Evolutionary conservation across 2,113 vertebrate genomes (phyloP).

Genomic region (Thalassoma bifasciatum): DNA sequence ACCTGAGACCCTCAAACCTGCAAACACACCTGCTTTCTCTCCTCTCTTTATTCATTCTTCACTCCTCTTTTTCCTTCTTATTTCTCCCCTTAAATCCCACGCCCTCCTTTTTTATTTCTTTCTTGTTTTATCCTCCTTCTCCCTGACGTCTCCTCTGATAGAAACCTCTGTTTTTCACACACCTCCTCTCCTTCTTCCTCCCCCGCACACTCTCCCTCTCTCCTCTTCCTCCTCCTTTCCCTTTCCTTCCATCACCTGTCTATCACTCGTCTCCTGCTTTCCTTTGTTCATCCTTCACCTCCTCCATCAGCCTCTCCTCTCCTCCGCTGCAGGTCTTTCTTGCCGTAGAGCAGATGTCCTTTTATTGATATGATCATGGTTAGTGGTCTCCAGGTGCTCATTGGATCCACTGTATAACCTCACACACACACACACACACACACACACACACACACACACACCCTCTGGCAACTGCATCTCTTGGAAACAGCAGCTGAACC

Average conservation of each 20-base stretch:
- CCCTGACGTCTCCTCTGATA: neutral
- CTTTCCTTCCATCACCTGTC: neutral
- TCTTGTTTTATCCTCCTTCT: no score
- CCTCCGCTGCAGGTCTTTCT: constrained; percentile 10
- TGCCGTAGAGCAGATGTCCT: constrained; percentile 67
- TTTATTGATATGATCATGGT: constrained; percentile 79
- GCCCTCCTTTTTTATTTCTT: no score
- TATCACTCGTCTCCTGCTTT: neutral
- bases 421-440: constrained; percentile 21
- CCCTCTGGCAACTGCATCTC: constrained; percentile 36
- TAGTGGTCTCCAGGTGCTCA: constrained; percentile 75
- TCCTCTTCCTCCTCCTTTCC: no score
- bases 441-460: constrained; percentile 36
- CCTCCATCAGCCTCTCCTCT: neutral
- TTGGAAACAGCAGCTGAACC: constrained; percentile 9
- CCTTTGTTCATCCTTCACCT: constrained; percentile 17
- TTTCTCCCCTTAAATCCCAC: no score
- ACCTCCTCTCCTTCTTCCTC: neutral
- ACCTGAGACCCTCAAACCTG: constrained; percentile 1
- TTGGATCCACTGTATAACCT: constrained; percentile 52
- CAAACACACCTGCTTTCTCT: neutral
- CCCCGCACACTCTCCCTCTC: no score
- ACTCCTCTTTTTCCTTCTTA: no score
- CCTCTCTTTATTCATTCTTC: no score
- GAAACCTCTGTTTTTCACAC: neutral